phyloP scores from a whole-genome alignment of 1,140 invertebrate species.

The Intoshia linei region DNA sequence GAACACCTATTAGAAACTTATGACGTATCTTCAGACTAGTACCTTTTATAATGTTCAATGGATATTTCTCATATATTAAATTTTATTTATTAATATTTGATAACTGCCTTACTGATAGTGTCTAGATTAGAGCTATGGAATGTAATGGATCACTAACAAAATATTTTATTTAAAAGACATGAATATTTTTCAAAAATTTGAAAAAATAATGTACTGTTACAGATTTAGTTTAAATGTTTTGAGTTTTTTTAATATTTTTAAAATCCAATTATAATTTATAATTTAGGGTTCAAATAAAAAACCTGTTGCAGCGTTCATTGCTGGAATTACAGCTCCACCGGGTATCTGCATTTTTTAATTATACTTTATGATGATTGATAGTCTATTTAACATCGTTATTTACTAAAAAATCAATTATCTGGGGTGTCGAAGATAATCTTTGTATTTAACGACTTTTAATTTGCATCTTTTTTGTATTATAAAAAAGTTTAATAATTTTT shows the following conservation, averaged over 20 bases:
- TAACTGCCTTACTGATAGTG: neutral
- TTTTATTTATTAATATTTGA: neutral
- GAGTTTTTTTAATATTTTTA: neutral
- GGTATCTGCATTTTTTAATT: too few species aligned
- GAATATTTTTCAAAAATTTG: neutral
- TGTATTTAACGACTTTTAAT: too few species aligned
- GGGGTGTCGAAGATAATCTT: too few species aligned
- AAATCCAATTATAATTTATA: conserved; percentile 4
- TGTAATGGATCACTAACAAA: neutral
- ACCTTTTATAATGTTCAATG: neutral
- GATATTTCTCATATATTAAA: neutral
- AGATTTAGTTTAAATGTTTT: neutral
- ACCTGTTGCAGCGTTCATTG: conserved; percentile 95
- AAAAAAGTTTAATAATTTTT: too few species aligned
- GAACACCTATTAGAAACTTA: neutral
- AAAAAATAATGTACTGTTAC: neutral
- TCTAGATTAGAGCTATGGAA: neutral
- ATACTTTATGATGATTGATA: too few species aligned
- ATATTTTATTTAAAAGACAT: neutral
- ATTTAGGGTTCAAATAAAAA: conserved; percentile 57
- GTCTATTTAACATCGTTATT: too few species aligned
- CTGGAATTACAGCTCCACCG: conserved; percentile 76
- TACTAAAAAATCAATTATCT: too few species aligned
- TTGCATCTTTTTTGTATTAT: too few species aligned
- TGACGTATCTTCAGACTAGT: neutral